Evolutionary conservation across 2,113 vertebrate species (phyloP).

Genomic region (Nibea albiflora): DNA sequence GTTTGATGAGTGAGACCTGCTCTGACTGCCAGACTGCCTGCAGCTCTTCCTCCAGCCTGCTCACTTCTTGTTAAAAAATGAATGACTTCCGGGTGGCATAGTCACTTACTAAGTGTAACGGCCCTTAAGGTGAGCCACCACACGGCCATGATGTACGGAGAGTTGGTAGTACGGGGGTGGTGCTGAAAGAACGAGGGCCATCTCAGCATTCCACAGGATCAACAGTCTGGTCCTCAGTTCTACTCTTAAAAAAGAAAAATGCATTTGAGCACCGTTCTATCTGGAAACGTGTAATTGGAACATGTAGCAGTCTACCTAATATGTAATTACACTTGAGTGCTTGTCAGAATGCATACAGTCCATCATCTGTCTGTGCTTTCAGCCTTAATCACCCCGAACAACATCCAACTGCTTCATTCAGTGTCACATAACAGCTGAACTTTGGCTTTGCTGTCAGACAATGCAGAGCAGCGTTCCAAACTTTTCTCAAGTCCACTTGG

Average conservation of each 20-base stretch:
- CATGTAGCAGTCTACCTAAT: conserved; percentile 18
- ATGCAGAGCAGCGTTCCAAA: conserved; percentile 38
- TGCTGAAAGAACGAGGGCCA: background rate
- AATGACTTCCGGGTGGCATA: conserved; percentile 41
- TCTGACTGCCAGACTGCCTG: conserved; percentile 21
- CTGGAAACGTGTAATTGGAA: conserved; percentile 26
- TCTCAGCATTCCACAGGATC: conserved; percentile 5
- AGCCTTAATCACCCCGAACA: conserved; percentile 40
- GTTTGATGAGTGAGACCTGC: conserved; percentile 21
- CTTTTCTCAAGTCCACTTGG: conserved; percentile 55
- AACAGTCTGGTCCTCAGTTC: background rate
- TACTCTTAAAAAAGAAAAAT: conserved; percentile 16
- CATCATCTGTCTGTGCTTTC: conserved; percentile 32
- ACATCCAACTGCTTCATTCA: conserved; percentile 30
- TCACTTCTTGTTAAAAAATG: conserved; percentile 37
- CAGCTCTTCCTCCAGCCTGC: conserved; percentile 9
- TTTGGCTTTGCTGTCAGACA: conserved; percentile 32
- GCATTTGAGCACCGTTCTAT: conserved; percentile 12
- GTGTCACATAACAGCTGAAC: conserved; percentile 32
- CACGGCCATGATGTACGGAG: conserved; percentile 13
- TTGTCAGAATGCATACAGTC: conserved; percentile 50
- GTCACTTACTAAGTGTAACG: conserved; percentile 41
- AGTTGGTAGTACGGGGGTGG: background rate
- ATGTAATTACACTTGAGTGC: conserved; percentile 46
- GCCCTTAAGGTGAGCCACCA: conserved; percentile 46